Percentiles rank a stretch among this genome's conserved stretches.
phyloP scores from a whole-genome alignment of 2,797 vertebrate genomes.

The Phoeniculus purpureus region DNA sequence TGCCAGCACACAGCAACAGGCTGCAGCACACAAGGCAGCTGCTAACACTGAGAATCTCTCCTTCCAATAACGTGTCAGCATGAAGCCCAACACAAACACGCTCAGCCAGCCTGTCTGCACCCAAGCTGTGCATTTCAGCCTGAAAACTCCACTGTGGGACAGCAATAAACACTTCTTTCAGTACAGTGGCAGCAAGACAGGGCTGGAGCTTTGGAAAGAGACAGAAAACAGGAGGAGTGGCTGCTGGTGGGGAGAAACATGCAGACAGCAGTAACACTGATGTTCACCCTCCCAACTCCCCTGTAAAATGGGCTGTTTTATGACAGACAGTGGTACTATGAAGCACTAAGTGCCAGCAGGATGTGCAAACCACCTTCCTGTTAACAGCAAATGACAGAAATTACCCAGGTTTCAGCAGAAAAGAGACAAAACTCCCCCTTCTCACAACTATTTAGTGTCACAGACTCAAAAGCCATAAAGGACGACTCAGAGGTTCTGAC shows the following conservation, averaged over 20 bases:
- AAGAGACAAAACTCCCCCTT: not conserved
- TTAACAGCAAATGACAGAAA: not conserved
- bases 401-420: not conserved
- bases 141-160: not conserved
- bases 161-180: not conserved
- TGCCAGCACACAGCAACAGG: accelerated
- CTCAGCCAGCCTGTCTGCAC: accelerated
- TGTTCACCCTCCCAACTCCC: not conserved
- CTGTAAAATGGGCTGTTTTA: not conserved
- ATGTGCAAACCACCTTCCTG: not conserved
- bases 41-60: accelerated
- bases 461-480: not conserved
- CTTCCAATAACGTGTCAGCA: not conserved
- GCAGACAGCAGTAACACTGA: not conserved
- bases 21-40: not conserved
- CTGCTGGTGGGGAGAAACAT: not conserved
- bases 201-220: not conserved
- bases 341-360: not conserved
- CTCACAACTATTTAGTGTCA: not conserved
- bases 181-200: not conserved
- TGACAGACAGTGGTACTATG: accelerated
- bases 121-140: not conserved
- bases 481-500: not conserved
- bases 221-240: not conserved
- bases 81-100: not conserved